These are phyloP conservation scores for Cyprinodon variegatus DNA, from an alignment of 2,113 vertebrate species.

Conservation along the genomic window DNA sequence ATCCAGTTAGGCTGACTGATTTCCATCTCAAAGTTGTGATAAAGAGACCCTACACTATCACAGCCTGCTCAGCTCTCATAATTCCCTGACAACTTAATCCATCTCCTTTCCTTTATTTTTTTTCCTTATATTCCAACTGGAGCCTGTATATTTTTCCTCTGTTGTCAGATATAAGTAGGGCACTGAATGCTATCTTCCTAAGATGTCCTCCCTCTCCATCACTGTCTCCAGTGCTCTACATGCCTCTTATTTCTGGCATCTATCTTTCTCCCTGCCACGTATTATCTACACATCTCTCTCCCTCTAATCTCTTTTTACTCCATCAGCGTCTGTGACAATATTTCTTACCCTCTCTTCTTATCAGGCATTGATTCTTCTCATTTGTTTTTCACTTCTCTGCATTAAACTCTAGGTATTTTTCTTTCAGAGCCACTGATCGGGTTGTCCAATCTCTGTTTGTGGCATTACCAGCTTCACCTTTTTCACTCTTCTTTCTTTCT, in stretches of 20 bases:
- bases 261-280: constrained; percentile 49
- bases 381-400: constrained; percentile 31
- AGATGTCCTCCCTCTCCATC: constrained; percentile 46
- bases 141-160: constrained; percentile 19
- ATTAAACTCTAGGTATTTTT: constrained; percentile 41
- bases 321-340: constrained; percentile 51
- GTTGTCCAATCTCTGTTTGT: constrained; percentile 51
- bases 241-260: constrained; percentile 53
- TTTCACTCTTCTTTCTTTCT: constrained; percentile 35
- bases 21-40: constrained; percentile 5
- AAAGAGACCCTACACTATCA: background rate
- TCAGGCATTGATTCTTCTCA: constrained; percentile 22
- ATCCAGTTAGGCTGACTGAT: background rate
- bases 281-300: constrained; percentile 56
- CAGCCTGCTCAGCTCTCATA: background rate
- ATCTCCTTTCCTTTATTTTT: constrained; percentile 1
- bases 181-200: constrained; percentile 39
- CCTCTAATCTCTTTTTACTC: constrained; percentile 60
- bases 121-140: background rate
- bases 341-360: constrained; percentile 26
- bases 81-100: background rate
- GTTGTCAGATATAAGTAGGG: constrained; percentile 50
- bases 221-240: constrained; percentile 32
- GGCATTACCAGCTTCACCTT: constrained; percentile 34
- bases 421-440: constrained; percentile 34